phyloP scores from a whole-genome alignment of 2,113 vertebrate genomes.

The Camelus dromedarius region DNA sequence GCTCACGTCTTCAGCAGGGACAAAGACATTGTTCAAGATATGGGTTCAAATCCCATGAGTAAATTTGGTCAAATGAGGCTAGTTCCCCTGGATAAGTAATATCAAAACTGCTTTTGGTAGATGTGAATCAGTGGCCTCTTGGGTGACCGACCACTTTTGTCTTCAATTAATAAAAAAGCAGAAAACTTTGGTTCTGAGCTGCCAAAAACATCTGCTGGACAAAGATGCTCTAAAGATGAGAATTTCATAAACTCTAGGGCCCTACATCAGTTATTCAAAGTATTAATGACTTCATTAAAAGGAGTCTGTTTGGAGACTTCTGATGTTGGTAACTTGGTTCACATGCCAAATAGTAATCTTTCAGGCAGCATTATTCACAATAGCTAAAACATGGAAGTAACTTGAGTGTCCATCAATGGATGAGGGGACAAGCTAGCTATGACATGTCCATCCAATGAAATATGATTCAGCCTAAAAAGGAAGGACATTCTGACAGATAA shows the following conservation, averaged over 20 bases:
- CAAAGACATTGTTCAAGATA: neutral
- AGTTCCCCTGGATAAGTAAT: neutral
- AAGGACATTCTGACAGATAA: neutral
- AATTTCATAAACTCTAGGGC: neutral
- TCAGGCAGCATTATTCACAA: neutral
- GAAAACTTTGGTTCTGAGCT: neutral
- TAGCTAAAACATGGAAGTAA: neutral
- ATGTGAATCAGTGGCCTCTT: neutral
- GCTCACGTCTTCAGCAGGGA: neutral
- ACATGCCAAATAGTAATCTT: neutral
- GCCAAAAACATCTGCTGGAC: neutral
- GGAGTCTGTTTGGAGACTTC: neutral
- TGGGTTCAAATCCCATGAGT: neutral
- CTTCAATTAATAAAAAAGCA: neutral
- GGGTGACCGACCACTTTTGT: neutral
- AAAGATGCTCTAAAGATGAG: neutral
- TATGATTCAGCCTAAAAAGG: neutral
- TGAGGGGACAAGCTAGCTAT: too few relatives aligned
- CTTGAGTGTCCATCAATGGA: neutral
- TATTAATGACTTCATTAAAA: neutral
- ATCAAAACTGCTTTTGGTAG: neutral
- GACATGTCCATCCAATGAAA: neutral
- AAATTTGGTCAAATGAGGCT: neutral
- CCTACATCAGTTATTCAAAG: neutral
- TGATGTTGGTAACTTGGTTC: neutral